Percentiles rank a stretch among this genome's conserved stretches.
Evolutionary conservation across 1,140 invertebrate genomes (phyloP).

Genomic region (Scaptomyza hsui): DNA sequence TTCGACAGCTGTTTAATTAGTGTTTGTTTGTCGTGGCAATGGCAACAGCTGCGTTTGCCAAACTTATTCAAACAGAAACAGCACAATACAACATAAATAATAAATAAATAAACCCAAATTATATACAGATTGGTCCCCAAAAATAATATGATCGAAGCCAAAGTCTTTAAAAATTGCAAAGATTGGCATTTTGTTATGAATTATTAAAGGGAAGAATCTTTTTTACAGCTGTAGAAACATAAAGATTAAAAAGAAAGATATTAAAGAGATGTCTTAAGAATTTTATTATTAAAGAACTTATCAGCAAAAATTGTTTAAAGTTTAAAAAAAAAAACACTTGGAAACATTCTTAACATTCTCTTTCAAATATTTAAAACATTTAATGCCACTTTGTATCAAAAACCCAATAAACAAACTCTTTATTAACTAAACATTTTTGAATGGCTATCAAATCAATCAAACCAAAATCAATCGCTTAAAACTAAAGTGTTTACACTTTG

Average conservation of each 20-base stretch:
- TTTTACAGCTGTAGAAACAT: too few species aligned
- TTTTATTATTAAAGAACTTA: too few species aligned
- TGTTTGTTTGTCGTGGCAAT: slow-evolving; percentile 22
- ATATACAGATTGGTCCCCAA: not conserved
- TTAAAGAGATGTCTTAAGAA: too few species aligned
- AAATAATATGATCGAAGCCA: not conserved
- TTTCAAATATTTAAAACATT: too few species aligned
- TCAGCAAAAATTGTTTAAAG: too few species aligned
- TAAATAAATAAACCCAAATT: not conserved
- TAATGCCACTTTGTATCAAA: too few species aligned
- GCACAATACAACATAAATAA: slow-evolving; percentile 5
- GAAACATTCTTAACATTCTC: too few species aligned
- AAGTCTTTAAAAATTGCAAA: not conserved
- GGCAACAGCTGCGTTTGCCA: slow-evolving; percentile 46
- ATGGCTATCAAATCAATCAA: not conserved
- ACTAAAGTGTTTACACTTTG: not conserved
- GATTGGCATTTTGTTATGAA: not conserved
- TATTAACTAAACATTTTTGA: too few species aligned
- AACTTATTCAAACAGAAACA: slow-evolving; percentile 29
- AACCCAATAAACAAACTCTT: too few species aligned
- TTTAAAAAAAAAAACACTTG: too few species aligned
- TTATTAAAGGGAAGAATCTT: too few species aligned
- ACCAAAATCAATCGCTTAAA: not conserved
- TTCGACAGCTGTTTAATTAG: slow-evolving; percentile 67
- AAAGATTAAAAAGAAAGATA: too few species aligned